These are phyloP conservation scores for Drosophila lowei DNA, from an alignment of 1,140 invertebrate species.

Conservation along the genomic window DNA sequence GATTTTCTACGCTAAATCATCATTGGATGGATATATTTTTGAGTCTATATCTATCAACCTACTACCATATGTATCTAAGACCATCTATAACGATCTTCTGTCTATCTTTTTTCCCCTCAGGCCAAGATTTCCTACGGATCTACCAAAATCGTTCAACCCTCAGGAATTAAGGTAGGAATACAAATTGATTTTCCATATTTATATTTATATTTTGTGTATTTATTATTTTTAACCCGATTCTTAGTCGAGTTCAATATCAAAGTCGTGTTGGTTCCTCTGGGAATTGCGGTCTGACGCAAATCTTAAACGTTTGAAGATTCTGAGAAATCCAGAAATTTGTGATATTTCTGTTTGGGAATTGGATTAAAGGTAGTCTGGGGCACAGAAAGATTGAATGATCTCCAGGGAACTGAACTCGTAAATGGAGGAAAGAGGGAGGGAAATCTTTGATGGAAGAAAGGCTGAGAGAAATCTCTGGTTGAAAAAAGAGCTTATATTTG, in stretches of 20 bases:
- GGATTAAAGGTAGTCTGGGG: constrained; percentile 22
- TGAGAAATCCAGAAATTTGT: constrained; percentile 1
- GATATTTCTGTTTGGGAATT: constrained; percentile 5
- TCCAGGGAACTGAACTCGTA: not conserved
- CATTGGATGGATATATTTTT: no score
- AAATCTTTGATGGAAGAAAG: constrained; percentile 5
- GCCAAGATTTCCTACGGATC: not conserved
- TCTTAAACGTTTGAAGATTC: constrained; percentile 8
- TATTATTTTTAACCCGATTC: not conserved
- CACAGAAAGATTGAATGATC: constrained; percentile 4
- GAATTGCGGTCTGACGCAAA: constrained; percentile 29
- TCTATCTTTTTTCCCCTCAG: not conserved
- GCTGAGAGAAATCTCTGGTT: no score
- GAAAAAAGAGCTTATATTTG: no score
- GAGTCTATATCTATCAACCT: no score
- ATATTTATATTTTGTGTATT: not conserved
- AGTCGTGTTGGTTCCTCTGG: constrained; percentile 3
- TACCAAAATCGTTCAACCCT: not conserved
- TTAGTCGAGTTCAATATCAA: constrained; percentile 1
- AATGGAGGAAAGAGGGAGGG: no score
- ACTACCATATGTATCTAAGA: no score
- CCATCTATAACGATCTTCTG: no score
- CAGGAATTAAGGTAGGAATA: no score
- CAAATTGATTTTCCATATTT: not conserved
- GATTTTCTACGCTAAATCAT: no score